Evolutionary conservation across 2,797 vertebrate species (phyloP).

Genomic region (Scarus forsteni): DNA sequence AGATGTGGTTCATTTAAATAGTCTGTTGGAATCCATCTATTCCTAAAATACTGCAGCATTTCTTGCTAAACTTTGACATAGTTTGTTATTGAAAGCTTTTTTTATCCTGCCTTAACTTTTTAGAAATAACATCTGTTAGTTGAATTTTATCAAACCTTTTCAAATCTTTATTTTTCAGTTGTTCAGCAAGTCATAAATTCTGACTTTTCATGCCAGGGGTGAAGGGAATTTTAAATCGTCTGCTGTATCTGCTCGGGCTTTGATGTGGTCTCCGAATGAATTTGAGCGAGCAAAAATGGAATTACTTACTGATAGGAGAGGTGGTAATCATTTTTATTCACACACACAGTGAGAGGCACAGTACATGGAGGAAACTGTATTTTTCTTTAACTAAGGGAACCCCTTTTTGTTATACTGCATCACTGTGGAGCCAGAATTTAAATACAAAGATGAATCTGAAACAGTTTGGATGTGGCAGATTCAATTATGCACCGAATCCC

Average conservation of each 20-base stretch:
- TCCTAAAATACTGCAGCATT: slow-evolving; percentile 34
- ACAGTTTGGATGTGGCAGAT: slow-evolving; percentile 59
- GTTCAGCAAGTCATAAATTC: slow-evolving; percentile 76
- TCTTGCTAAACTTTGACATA: slow-evolving; percentile 43
- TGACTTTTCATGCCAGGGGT: slow-evolving; percentile 68
- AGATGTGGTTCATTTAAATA: slow-evolving; percentile 52
- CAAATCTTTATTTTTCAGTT: slow-evolving; percentile 74
- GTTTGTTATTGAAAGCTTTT: slow-evolving; percentile 20
- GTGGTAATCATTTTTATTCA: slow-evolving; percentile 80
- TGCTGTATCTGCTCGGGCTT: slow-evolving; percentile 76
- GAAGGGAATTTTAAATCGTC: slow-evolving; percentile 74
- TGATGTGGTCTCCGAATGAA: slow-evolving; percentile 79
- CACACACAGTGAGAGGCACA: slow-evolving; percentile 57
- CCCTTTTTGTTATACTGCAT: slow-evolving; percentile 57
- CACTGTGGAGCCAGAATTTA: slow-evolving; percentile 55
- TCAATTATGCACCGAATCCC: slow-evolving; percentile 66
- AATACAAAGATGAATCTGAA: slow-evolving; percentile 68
- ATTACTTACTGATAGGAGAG: slow-evolving; percentile 80
- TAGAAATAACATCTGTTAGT: slow-evolving; percentile 61
- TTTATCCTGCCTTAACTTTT: slow-evolving; percentile 34
- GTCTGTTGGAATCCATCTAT: slow-evolving; percentile 21
- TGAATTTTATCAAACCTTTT: slow-evolving; percentile 69
- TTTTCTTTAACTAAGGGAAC: slow-evolving; percentile 64
- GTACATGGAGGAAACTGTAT: slow-evolving; percentile 51
- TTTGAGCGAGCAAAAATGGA: slow-evolving; percentile 78